Base-by-base conservation (phyloP, 2,888 invertebrate genomes). In the Trachelus troglodyta region DNA sequence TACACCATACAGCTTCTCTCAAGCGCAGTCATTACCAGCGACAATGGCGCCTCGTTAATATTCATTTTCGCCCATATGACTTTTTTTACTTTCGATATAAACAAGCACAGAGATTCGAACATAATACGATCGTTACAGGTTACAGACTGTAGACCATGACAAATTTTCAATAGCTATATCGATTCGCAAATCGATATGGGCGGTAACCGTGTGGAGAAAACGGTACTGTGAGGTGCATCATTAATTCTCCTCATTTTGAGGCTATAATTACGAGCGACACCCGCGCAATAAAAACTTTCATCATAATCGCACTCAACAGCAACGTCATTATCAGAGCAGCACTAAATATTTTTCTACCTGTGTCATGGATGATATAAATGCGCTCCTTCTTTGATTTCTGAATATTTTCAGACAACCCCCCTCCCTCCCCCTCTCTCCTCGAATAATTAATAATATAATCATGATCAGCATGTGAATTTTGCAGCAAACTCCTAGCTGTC, bases 361-460 rank as follows among this genome's bases (percentile, higher is more conserved):
- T 15, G 71, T 34, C 33, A 11, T 23, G 71, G 2, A 56, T 9
- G 6, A 23, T 56, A 56, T 23, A 56, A 0, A 56, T 9, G 23
- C 9, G 23, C 56, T 56, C 56, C 9, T 56, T 23, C 23, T 23
- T 56, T 9, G 56, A 56, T 15, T 56, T 56, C 56, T 56, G 23
- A 56, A 23, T 56, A 23, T 56, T 56, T 23, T 56, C 23, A 15
- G 2, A 23, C 56, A 56, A 56, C 34, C 56, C 56, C 6, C 0
- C 31, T 1, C 9, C 9, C 71, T 11, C 12, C 4, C 71, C 23
- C 12, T 30, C 31, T 0, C 11, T 33, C 12, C 31, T 75, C 75
- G 75, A 74, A 40, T 77, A 69, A 75, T 77, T 69, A 77, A 77
- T 75, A 77, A 40, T 75, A 71, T 15, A 34, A 69, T 71, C 71